Evolutionary conservation across 2,113 vertebrate genomes (phyloP), one percentile per base, ranked within the genome.

Genomic region (Gallinago paraguaiae): DNA sequence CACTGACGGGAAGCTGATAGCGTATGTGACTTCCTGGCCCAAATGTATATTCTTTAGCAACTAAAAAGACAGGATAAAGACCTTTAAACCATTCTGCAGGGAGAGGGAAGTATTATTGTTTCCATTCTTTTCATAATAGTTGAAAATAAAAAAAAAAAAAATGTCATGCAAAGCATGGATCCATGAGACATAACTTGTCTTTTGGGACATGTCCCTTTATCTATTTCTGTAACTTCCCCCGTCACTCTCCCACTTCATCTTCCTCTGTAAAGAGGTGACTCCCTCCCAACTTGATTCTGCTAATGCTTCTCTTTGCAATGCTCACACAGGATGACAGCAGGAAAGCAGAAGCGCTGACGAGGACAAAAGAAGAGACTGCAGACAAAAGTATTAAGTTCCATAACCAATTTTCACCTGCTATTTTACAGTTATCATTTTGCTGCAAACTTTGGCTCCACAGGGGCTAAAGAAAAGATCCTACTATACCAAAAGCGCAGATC

Each of bases 1-100:
- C 87, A 0, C 95, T 94, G 15, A 97, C 71, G 0, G 97, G 94
- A 54, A 99, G 91, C 98, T 98, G 98, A 92, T 98, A 99, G 37
- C 97, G 98, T 43, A 98, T 91, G 37, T 98, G 97, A 77, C 98
- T 98, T 78, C 98, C 98, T 5, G 98, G 97, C 72, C 98, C 98
- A 74, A 99, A 99, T 18, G 96, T 98, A 77, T 98, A 98, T 82
- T 99, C 98, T 22, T 97, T 97, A 76, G 97, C 98, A 96, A 97
- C 99, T 99, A 83, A 91, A 94, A 95, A 93, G 96, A 88, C 12
- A 63, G 35, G 67, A 89, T 9, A 41, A 53, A 89, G 54, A 91
- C 35, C 53, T 57, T 57, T 50, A 39, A 65, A 11, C 4, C 33
- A 9, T 25, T 80, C 51, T 22, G 5, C 6, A 31, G 51, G 19